A percentile compares a stretch with the other conserved stretches of the same genome.
These are phyloP conservation scores for Spialia ferax DNA, from an alignment of 2,888 invertebrate species.

Conservation along the genomic window DNA sequence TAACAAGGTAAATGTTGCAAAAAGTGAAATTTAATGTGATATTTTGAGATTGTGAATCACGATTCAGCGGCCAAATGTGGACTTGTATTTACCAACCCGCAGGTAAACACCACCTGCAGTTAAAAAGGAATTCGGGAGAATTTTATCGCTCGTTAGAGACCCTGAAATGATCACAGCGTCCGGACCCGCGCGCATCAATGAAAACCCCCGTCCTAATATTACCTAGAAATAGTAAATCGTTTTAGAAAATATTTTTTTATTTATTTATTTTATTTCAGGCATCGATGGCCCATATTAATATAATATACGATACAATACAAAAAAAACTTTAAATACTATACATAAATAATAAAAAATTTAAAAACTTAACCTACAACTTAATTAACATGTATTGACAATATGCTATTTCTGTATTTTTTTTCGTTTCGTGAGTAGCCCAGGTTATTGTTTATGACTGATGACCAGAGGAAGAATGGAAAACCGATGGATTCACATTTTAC, in stretches of 20 bases:
- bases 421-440: too few relatives aligned
- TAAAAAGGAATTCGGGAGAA: conserved; percentile 77
- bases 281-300: too few relatives aligned
- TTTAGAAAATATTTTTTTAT: conserved; percentile 18
- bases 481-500: too few relatives aligned
- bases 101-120: conserved; percentile 77
- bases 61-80: conserved; percentile 76
- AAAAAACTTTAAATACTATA: too few relatives aligned
- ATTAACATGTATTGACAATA: too few relatives aligned
- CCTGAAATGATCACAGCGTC: conserved; percentile 69
- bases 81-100: conserved; percentile 80
- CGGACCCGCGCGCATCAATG: conserved; percentile 45
- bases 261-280: too few relatives aligned
- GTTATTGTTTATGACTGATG: too few relatives aligned
- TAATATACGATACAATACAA: too few relatives aligned
- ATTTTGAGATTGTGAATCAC: conserved; percentile 75
- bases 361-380: too few relatives aligned
- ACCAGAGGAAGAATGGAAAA: too few relatives aligned
- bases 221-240: conserved; percentile 19
- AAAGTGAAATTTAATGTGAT: conserved; percentile 57
- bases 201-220: conserved; percentile 16
- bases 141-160: conserved; percentile 84
- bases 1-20: not conserved
- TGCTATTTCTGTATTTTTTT: too few relatives aligned
- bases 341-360: too few relatives aligned